phyloP scores from a whole-genome alignment of 2,888 invertebrate species.

The Uropetala carovei region DNA sequence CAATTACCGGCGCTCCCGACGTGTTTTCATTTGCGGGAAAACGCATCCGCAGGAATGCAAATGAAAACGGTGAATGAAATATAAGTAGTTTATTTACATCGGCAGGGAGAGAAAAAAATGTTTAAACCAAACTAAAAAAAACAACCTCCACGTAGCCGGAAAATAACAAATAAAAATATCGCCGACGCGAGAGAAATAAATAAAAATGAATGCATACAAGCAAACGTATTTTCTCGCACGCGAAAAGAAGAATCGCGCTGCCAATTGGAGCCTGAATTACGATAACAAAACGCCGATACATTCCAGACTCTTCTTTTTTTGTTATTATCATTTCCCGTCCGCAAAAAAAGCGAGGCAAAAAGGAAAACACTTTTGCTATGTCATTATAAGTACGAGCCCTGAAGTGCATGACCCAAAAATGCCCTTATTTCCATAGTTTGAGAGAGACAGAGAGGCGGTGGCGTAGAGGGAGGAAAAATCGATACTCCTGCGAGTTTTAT shows the following conservation, averaged over 20 bases:
- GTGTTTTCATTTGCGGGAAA: slow-evolving; percentile 56
- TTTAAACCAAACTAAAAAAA: not conserved
- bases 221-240: slow-evolving; percentile 35
- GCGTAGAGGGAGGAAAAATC: not conserved
- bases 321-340: slow-evolving; percentile 28
- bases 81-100: slow-evolving; percentile 62
- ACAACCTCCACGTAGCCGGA: not conserved
- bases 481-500: not conserved
- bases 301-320: not conserved
- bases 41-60: slow-evolving; percentile 57
- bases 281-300: slow-evolving; percentile 43
- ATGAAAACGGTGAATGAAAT: slow-evolving; percentile 59
- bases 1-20: slow-evolving; percentile 41
- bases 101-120: not conserved
- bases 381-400: not conserved
- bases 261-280: slow-evolving; percentile 41
- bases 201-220: slow-evolving; percentile 18
- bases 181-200: not conserved
- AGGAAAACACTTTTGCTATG: slow-evolving; percentile 9
- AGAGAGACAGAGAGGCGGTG: not conserved
- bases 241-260: slow-evolving; percentile 26
- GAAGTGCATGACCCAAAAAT: not conserved
- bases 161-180: not conserved
- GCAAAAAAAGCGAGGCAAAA: not conserved
- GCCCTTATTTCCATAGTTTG: slow-evolving; percentile 16